These are phyloP conservation scores for Petrophora chlorosata DNA, from an alignment of 2,888 invertebrate genomes.

Conservation along the genomic window DNA sequence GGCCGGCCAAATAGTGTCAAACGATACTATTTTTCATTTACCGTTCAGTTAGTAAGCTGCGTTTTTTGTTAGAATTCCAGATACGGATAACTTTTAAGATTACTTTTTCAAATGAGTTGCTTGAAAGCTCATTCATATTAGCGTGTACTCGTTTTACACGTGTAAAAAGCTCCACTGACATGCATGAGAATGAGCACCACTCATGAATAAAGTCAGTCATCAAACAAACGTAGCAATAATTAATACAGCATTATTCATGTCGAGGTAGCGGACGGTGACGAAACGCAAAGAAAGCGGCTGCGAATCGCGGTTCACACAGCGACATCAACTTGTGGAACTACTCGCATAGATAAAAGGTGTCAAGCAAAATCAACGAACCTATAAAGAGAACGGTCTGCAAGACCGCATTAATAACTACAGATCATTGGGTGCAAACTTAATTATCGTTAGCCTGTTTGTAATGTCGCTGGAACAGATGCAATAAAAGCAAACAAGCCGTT, in stretches of 20 bases:
- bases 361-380: slow-evolving; percentile 19
- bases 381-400: slow-evolving; percentile 21
- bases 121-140: slow-evolving; percentile 5
- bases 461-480: slow-evolving; percentile 26
- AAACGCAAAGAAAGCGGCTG: slow-evolving; percentile 61
- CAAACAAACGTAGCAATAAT: slow-evolving; percentile 61
- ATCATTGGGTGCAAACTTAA: slow-evolving; percentile 34
- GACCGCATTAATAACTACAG: slow-evolving; percentile 27
- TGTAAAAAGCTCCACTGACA: slow-evolving; percentile 36
- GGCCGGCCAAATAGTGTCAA: slow-evolving; percentile 69
- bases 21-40: slow-evolving; percentile 60
- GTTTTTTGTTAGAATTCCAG: slow-evolving; percentile 17
- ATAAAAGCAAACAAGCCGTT: slow-evolving; percentile 22
- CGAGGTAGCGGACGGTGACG: slow-evolving; percentile 54
- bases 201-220: slow-evolving; percentile 63
- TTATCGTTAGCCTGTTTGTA: slow-evolving; percentile 32
- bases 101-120: slow-evolving; percentile 7
- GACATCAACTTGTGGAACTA: slow-evolving; percentile 52
- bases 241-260: slow-evolving; percentile 64
- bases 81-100: slow-evolving; percentile 6
- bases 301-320: slow-evolving; percentile 51
- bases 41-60: slow-evolving; percentile 33
- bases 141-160: slow-evolving; percentile 22
- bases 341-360: slow-evolving; percentile 21
- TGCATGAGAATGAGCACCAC: slow-evolving; percentile 48